phyloP scores from a whole-genome alignment of 2,797 vertebrate genomes.

The Hippocampus kuda region DNA sequence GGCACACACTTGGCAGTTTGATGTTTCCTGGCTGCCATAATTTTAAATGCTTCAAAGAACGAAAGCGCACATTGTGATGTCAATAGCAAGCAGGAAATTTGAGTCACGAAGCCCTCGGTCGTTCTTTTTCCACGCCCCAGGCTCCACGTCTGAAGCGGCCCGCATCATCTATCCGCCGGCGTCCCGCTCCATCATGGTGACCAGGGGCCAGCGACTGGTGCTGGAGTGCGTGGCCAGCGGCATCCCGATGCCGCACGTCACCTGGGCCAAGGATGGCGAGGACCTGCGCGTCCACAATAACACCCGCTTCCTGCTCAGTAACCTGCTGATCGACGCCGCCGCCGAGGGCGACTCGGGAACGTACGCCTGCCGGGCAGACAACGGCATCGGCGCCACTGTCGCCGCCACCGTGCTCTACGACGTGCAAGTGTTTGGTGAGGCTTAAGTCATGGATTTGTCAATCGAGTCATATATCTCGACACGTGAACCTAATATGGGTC shows the following conservation, averaged over 20 bases:
- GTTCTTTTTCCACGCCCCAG: constrained; percentile 45
- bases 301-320: constrained; percentile 88
- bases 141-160: constrained; percentile 85
- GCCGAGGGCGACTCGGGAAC: constrained; percentile 86
- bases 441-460: constrained; percentile 31
- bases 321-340: constrained; percentile 84
- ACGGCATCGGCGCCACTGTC: constrained; percentile 66
- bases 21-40: neutral
- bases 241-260: constrained; percentile 83
- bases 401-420: constrained; percentile 78
- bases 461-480: neutral
- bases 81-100: neutral
- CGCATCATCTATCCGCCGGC: constrained; percentile 89
- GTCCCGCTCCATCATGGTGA: constrained; percentile 89
- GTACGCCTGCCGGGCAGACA: constrained; percentile 83
- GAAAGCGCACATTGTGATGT: neutral
- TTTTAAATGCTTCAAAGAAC: constrained; percentile 5
- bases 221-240: constrained; percentile 94
- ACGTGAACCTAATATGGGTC: too few relatives aligned
- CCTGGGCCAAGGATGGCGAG: constrained; percentile 88
- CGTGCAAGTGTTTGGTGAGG: constrained; percentile 92
- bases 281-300: constrained; percentile 78
- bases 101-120: neutral
- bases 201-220: constrained; percentile 89
- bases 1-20: constrained; percentile 1